Base-by-base conservation (phyloP, 2,888 invertebrate species). In the Coleophora flavipennella region DNA sequence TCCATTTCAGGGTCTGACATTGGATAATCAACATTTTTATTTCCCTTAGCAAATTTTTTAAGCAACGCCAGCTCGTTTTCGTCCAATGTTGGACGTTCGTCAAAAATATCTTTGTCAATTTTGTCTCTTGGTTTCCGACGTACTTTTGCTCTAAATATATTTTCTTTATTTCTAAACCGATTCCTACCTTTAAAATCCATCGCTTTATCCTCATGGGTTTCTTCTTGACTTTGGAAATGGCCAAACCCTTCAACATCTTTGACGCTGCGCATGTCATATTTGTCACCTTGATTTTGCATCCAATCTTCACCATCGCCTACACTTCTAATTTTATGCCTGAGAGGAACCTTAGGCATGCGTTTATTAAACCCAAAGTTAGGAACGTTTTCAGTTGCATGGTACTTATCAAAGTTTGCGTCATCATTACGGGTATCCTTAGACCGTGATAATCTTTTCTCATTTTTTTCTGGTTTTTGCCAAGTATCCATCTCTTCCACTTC, bases 41-140 rank as follows among this genome's bases (percentile, higher is more conserved):
- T 20, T 4, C 6, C 20, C 6, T 20, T 20, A 3, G 6, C 6
- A 4, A 20, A 20, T 20, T 20, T 20, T 20, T 20, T 20, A 6
- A 20, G 6, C 20, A 20, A 4, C 6, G 20, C 20, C 20, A 20
- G 6, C 20, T 20, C 3, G 20, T 20, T 20, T 20, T 20, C 20
- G 20, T 20, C 20, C 20, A 20, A 4, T 20, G 20, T 3, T 4
- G 20, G 20, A 20, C 3, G 20, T 6, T 36, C 33, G 3, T 35
- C 27, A 26, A 32, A 26, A 27, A n/a, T 8, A 10, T 44, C 12
- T 12, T 14, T 20, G 20, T 20, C 20, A 20, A 20, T 48, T 44
- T 59, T 63, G 36, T 76, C 71, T 43, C 74, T 58, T 1, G 67
- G 60, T 39, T 69, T 77, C 43, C 76, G 61, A 35, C 66, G 59